phyloP scores from a whole-genome alignment of 2,888 invertebrate genomes.

The Dicroscelio sp. region DNA sequence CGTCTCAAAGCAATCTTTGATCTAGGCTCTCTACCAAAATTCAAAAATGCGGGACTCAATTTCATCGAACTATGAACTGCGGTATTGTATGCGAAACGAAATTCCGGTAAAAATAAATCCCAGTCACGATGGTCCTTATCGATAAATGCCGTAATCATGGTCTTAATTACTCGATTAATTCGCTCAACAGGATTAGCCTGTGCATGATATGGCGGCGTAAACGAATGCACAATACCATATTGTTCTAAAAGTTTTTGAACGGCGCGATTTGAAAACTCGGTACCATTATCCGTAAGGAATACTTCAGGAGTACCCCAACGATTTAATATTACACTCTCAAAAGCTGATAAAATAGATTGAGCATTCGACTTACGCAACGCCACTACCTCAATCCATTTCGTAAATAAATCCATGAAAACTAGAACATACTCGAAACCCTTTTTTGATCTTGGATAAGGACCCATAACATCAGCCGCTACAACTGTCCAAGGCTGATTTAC shows the following conservation, averaged over 20 bases:
- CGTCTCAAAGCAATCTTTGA: background rate
- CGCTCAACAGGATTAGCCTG: slow-evolving; percentile 84
- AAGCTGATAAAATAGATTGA: slow-evolving; percentile 15
- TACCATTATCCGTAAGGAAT: slow-evolving; percentile 57
- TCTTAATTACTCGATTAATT: slow-evolving; percentile 83
- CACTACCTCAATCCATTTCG: slow-evolving; percentile 38
- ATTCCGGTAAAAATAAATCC: slow-evolving; percentile 81
- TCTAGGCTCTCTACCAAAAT: slow-evolving; percentile 24
- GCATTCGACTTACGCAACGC: slow-evolving; percentile 47
- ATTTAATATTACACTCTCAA: slow-evolving; percentile 56
- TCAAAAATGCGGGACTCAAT: slow-evolving; percentile 44
- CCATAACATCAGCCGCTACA: slow-evolving; percentile 84
- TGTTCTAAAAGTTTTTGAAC: slow-evolving; percentile 19
- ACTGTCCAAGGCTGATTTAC: slow-evolving; percentile 76
- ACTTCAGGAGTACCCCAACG: slow-evolving; percentile 58
- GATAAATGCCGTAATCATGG: slow-evolving; percentile 85
- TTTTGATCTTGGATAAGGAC: slow-evolving; percentile 76
- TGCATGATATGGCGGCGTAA: slow-evolving; percentile 47
- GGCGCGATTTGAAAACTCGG: slow-evolving; percentile 43
- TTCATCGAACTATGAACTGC: slow-evolving; percentile 29
- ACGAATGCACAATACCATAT: slow-evolving; percentile 28
- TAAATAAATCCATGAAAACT: slow-evolving; percentile 37
- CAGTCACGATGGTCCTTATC: slow-evolving; percentile 80
- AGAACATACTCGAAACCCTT: slow-evolving; percentile 40
- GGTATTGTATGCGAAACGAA: slow-evolving; percentile 61